Conservation (phyloP, 2,113 vertebrate species). For the Xiphias gladius region DNA sequence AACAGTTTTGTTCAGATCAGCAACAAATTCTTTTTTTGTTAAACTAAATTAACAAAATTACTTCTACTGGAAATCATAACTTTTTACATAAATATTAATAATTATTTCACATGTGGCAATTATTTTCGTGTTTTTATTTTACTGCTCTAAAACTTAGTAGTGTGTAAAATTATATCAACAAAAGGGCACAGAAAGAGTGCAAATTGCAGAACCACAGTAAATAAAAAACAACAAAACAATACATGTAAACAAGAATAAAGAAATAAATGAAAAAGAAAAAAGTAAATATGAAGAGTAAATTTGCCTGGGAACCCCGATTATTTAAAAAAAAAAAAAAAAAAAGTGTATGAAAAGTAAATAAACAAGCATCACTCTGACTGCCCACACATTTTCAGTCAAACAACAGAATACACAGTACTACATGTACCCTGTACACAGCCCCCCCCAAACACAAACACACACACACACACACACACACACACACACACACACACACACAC, state of each 20-base stretch:
- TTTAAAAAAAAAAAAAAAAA: background rate
- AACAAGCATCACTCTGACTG: slow-evolving; percentile 29
- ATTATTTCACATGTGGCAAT: background rate
- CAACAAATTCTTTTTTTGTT: background rate
- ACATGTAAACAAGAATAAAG: background rate
- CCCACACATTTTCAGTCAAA: slow-evolving; percentile 50
- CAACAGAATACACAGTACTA: slow-evolving; percentile 34
- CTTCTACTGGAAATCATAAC: background rate
- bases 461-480: slow-evolving; percentile 33
- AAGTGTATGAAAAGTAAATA: slow-evolving; percentile 16
- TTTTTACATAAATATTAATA: background rate
- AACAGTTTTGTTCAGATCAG: background rate
- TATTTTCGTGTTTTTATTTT: too few relatives aligned
- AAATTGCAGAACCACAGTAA: background rate
- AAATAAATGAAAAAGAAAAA: background rate
- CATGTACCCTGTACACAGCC: slow-evolving; percentile 66
- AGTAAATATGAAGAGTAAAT: background rate
- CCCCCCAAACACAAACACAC: slow-evolving; percentile 12
- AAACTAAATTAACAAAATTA: background rate
- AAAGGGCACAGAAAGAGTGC: background rate
- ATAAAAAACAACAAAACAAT: background rate
- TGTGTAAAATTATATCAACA: background rate
- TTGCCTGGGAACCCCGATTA: background rate
- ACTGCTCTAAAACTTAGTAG: background rate
- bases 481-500: slow-evolving; percentile 32